Conservation (phyloP, 2,113 vertebrate genomes). For the Serilophus lunatus region DNA sequence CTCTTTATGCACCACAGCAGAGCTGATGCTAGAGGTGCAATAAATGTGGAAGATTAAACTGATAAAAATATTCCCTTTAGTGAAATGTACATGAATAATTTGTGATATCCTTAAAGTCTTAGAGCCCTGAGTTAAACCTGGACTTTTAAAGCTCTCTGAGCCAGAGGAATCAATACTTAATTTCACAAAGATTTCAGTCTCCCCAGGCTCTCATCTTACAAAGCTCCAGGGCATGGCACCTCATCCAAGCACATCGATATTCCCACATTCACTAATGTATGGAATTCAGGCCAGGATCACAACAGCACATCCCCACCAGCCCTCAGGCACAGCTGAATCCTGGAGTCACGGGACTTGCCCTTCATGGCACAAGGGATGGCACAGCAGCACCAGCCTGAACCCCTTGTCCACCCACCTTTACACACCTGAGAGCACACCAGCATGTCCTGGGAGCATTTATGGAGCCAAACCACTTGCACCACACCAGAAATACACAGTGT, state of each 20-base stretch:
- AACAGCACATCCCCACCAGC: neutral
- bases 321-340: neutral
- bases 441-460: too few relatives aligned
- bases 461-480: too few relatives aligned
- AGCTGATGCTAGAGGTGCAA: neutral
- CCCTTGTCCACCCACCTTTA: neutral
- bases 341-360: neutral
- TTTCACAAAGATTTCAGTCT: slow-evolving; percentile 28
- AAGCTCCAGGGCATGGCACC: neutral
- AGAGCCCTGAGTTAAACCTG: neutral
- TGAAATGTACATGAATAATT: neutral
- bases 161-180: slow-evolving; percentile 52
- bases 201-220: neutral
- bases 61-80: neutral
- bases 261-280: neutral
- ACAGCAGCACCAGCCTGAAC: neutral
- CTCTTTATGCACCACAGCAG: neutral
- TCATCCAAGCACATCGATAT: neutral
- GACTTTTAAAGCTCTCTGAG: neutral
- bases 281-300: neutral
- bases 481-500: rapidly evolving
- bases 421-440: rapidly evolving
- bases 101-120: neutral
- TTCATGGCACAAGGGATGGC: neutral
- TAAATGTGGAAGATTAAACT: neutral